Conservation (phyloP, 2,113 vertebrate genomes). For the Cettia cetti region DNA sequence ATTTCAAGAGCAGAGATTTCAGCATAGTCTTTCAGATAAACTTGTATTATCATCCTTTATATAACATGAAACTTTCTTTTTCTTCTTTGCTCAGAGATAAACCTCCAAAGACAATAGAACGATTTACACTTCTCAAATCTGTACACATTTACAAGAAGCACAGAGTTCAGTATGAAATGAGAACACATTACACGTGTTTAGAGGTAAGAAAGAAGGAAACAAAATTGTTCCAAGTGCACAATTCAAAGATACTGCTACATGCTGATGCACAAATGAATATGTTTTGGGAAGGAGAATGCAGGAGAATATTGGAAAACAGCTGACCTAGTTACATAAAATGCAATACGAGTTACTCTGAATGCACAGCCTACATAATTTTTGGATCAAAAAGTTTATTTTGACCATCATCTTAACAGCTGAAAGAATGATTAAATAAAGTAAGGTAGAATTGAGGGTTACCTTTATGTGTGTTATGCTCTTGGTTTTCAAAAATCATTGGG, state of each 20-base stretch:
- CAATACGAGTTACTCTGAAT: neutral
- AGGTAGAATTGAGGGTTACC: neutral
- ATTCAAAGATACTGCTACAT: neutral
- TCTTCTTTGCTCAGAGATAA: slow-evolving; percentile 75
- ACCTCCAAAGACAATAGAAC: slow-evolving; percentile 81
- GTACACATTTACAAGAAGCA: slow-evolving; percentile 98
- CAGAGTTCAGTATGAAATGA: slow-evolving; percentile 97
- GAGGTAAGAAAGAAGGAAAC: slow-evolving; percentile 75
- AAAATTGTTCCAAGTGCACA: neutral
- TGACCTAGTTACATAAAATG: neutral
- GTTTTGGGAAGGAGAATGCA: neutral
- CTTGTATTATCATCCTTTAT: neutral
- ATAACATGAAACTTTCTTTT: neutral
- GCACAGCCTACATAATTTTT: neutral
- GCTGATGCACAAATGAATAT: neutral
- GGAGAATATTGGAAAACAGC: neutral
- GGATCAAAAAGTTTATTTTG: neutral
- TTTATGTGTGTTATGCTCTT: neutral
- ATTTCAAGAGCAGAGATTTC: neutral
- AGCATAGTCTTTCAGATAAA: neutral
- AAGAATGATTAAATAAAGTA: neutral
- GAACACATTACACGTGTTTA: slow-evolving; percentile 86
- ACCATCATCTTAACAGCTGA: neutral
- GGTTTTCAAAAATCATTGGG: neutral
- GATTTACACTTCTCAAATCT: slow-evolving; percentile 90